These are phyloP conservation scores for Gisinianus flammeolus DNA, from an alignment of 2,888 invertebrate genomes.

Conservation along the genomic window DNA sequence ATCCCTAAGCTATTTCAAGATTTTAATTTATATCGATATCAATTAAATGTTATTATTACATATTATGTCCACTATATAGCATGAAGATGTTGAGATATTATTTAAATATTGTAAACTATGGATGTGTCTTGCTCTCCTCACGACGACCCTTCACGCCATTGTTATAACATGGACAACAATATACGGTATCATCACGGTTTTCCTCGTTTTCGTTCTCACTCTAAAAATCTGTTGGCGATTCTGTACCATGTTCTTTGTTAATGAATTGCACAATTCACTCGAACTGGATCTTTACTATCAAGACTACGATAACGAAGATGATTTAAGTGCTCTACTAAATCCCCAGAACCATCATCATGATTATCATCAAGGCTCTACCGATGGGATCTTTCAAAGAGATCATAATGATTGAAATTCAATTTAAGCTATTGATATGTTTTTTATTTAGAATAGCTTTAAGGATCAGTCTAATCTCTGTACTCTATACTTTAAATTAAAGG, in stretches of 20 bases:
- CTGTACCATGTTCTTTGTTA: conserved; percentile 19
- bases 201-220: conserved; percentile 2
- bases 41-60: background rate
- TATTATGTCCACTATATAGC: background rate
- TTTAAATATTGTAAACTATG: conserved; percentile 11
- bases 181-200: background rate
- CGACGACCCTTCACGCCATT: background rate
- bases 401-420: too few relatives aligned
- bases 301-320: background rate
- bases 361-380: too few relatives aligned
- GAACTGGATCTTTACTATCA: background rate
- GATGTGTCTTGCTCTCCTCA: conserved; percentile 14
- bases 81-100: background rate
- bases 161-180: conserved; percentile 10
- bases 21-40: background rate
- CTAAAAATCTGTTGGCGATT: conserved; percentile 20
- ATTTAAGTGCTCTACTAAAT: too few relatives aligned
- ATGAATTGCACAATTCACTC: conserved; percentile 18
- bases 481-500: too few relatives aligned
- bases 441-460: too few relatives aligned
- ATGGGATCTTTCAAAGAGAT: too few relatives aligned
- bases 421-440: too few relatives aligned
- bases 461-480: too few relatives aligned
- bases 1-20: background rate
- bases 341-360: too few relatives aligned